Conservation (phyloP, 2,797 vertebrate genomes). For the Thamnophis elegans region DNA sequence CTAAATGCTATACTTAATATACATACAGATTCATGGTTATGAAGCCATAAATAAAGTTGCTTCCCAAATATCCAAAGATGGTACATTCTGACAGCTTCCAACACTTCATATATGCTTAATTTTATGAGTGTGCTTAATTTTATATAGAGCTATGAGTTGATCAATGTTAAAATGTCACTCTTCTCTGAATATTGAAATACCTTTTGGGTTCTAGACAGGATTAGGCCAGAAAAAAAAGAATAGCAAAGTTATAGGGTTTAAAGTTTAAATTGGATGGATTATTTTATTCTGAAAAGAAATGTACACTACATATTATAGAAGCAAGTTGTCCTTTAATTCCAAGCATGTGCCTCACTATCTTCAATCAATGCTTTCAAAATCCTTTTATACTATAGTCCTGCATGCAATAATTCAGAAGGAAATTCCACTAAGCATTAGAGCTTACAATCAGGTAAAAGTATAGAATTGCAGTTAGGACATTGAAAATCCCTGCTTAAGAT, state of each 20-base stretch:
- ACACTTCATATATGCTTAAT: conserved; percentile 58
- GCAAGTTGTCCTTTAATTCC: not conserved
- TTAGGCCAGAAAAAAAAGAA: not conserved
- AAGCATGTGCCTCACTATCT: not conserved
- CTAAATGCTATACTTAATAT: conserved; percentile 1
- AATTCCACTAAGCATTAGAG: not conserved
- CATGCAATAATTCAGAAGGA: not conserved
- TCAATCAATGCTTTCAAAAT: not conserved
- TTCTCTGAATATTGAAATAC: conserved; percentile 55
- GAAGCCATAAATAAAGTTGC: conserved; percentile 54
- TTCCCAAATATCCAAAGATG: conserved; percentile 10
- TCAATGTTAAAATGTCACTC: conserved; percentile 48
- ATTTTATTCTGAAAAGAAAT: conserved; percentile 5
- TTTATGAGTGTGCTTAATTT: conserved; percentile 63
- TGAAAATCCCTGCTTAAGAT: not conserved
- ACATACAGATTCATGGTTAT: conserved; percentile 36
- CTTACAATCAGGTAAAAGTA: not conserved
- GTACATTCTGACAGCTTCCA: conserved; percentile 53
- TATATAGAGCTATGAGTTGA: conserved; percentile 60
- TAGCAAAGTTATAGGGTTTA: not conserved
- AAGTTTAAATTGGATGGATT: not conserved
- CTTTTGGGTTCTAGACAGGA: conserved; percentile 31
- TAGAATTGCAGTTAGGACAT: not conserved
- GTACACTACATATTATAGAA: not conserved
- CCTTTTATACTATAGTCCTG: not conserved